Base-by-base conservation (phyloP, 2,888 invertebrate species). In the Conus canariensis region DNA sequence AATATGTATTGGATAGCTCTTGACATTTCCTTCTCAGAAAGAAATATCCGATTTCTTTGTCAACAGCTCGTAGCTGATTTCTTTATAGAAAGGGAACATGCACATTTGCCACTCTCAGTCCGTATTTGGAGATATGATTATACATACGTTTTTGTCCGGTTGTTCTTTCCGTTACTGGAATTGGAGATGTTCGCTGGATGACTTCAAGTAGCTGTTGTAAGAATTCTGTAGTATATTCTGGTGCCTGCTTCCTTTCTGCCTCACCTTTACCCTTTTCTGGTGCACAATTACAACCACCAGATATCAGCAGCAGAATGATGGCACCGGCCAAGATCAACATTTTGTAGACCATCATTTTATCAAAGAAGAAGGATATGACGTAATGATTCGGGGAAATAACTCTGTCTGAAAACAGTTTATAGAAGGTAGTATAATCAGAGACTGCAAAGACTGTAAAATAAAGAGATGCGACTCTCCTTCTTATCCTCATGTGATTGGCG, bases 61-160 rank as follows among this genome's bases (percentile, higher is more conserved):
- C 30, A 30, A 30, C 30, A 30, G 30, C 74, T 74, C n/a, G 74
- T n/a, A 74, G 9, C 22, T 74, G n/a, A 74, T 74, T 74, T 25
- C 2, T 74, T 74, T 74, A 1, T 25, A 6, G 74, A 74, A 74
- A 74, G 7, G 5, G 74, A n/a, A 74, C 19, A 25, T 74, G 25
- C 25, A 25, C 25, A 25, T 74, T 19, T 74, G 25, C n/a, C n/a
- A n/a, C n/a, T n/a, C n/a, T n/a, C n/a, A n/a, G 74, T n/a, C 25
- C 25, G n/a, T 74, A 74, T 74, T 74, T 74, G 74, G 74, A 74
- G 22, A 74, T 74, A n/a, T 74, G 74, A 25, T 74, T 74, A 25
- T 74, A 6, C n/a, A 74, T 9, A 74, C 16, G n/a, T 22, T 22
- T 74, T n/a, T 74, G n/a, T n/a, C 25, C 25, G 22, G 25, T 16